phyloP scores from a whole-genome alignment of 2,888 invertebrate genomes.

The Cephus rjabovi region DNA sequence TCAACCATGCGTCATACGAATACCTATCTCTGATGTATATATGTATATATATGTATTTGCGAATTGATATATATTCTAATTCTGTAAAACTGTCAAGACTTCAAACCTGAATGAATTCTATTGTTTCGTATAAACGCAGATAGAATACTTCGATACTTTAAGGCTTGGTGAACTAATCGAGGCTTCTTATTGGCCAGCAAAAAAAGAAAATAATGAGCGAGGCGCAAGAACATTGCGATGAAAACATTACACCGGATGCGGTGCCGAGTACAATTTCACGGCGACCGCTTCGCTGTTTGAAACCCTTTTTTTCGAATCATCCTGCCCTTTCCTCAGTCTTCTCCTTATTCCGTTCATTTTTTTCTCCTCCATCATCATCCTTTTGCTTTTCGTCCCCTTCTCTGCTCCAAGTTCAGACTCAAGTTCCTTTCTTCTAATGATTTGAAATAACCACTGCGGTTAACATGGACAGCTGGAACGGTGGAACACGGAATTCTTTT shows the following conservation, averaged over 20 bases:
- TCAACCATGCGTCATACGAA: too few species aligned
- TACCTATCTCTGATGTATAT: too few species aligned
- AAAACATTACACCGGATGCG: slow-evolving; percentile 22
- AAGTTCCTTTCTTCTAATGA: neutral
- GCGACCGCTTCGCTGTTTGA: neutral
- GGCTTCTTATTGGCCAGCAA: neutral
- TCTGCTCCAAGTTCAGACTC: neutral
- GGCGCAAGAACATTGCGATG: slow-evolving; percentile 26
- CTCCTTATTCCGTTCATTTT: neutral
- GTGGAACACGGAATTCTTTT: neutral
- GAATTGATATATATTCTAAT: neutral
- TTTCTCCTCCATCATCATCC: neutral
- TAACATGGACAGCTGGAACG: neutral
- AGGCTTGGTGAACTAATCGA: neutral
- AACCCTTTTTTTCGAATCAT: neutral
- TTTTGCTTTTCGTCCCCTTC: too few species aligned
- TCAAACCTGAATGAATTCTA: neutral
- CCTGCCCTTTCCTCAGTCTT: neutral
- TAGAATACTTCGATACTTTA: neutral
- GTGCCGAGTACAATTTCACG: slow-evolving; percentile 6
- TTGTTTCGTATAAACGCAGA: neutral
- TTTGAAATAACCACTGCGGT: neutral
- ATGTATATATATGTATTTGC: too few species aligned
- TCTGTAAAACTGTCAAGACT: neutral
- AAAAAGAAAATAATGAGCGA: neutral